phyloP scores from a whole-genome alignment of 37 sponge, comb jelly and placozoan genomes.

The Diacarnus erythraeanus region DNA sequence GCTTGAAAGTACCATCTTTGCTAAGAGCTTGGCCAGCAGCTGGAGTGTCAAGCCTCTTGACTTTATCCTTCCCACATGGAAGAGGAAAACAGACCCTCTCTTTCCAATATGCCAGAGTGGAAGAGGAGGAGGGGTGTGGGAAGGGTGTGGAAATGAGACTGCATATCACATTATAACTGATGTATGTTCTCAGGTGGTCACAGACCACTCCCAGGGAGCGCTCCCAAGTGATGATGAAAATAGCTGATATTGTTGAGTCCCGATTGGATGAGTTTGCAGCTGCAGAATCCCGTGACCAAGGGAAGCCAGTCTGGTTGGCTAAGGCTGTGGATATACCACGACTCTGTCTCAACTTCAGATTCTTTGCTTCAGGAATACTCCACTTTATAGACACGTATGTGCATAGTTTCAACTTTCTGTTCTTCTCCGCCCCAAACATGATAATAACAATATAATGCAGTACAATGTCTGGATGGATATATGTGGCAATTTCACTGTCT shows the following conservation, averaged over 20 bases:
- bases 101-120: too few species aligned
- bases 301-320: conserved; percentile 89
- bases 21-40: too few species aligned
- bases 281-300: conserved; percentile 89
- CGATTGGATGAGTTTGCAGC: conserved; percentile 75
- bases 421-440: too few species aligned
- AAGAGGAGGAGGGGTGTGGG: conserved; percentile 83
- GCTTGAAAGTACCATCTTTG: too few species aligned
- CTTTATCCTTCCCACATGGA: too few species aligned
- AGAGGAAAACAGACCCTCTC: too few species aligned
- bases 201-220: conserved; percentile 59
- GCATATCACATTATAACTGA: conserved; percentile 53
- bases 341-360: conserved; percentile 68
- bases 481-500: too few species aligned
- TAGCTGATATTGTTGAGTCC: conserved; percentile 76
- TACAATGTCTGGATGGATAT: too few species aligned
- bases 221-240: conserved; percentile 50
- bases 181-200: conserved; percentile 70
- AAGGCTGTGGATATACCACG: conserved; percentile 80
- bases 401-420: not conserved
- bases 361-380: conserved; percentile 76
- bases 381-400: conserved; percentile 74
- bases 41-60: conserved; percentile 83
- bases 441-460: too few species aligned
- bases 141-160: conserved; percentile 76